A percentile compares a stretch with the other conserved stretches of the same genome.
phyloP scores from a whole-genome alignment of 2,888 invertebrate species.

The Drosophila melanosoma region DNA sequence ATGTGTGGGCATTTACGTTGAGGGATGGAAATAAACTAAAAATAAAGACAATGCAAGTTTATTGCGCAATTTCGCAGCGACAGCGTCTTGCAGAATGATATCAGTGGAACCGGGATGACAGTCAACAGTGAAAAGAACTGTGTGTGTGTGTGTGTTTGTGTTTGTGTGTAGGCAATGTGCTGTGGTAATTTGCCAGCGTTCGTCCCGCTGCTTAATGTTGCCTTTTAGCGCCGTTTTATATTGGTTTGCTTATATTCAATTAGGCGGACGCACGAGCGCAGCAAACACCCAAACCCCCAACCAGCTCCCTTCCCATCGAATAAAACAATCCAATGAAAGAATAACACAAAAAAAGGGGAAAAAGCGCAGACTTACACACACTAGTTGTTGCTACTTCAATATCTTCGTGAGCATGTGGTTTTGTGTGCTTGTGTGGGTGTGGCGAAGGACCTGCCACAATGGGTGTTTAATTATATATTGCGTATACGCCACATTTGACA shows the following conservation, averaged over 20 bases:
- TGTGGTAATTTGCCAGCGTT: conserved; percentile 54
- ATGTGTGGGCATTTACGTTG: conserved; percentile 49
- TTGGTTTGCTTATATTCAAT: conserved; percentile 75
- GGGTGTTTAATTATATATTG: conserved; percentile 69
- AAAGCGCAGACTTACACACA: conserved; percentile 13
- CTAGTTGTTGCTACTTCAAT: conserved; percentile 1
- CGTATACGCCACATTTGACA: conserved; percentile 72
- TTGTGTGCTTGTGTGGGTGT: not conserved
- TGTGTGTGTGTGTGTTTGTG: not conserved
- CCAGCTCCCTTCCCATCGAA: not conserved
- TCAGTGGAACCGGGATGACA: not conserved
- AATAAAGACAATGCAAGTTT: conserved; percentile 74
- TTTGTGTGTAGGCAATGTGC: conserved; percentile 32
- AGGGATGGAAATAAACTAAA: conserved; percentile 66
- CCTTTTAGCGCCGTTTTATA: conserved; percentile 59
- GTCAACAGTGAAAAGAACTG: conserved; percentile 7
- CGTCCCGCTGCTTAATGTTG: conserved; percentile 56
- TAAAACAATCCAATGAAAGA: conserved; percentile 49
- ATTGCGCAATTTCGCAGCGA: conserved; percentile 68
- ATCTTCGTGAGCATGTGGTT: not conserved
- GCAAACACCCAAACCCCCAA: conserved; percentile 9
- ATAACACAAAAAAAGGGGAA: conserved; percentile 40
- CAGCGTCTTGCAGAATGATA: conserved; percentile 45
- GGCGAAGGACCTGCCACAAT: conserved; percentile 34
- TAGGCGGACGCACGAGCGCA: conserved; percentile 64